These are phyloP conservation scores for Chelon auratus DNA, from an alignment of 2,797 vertebrate species.

Conservation along the genomic window DNA sequence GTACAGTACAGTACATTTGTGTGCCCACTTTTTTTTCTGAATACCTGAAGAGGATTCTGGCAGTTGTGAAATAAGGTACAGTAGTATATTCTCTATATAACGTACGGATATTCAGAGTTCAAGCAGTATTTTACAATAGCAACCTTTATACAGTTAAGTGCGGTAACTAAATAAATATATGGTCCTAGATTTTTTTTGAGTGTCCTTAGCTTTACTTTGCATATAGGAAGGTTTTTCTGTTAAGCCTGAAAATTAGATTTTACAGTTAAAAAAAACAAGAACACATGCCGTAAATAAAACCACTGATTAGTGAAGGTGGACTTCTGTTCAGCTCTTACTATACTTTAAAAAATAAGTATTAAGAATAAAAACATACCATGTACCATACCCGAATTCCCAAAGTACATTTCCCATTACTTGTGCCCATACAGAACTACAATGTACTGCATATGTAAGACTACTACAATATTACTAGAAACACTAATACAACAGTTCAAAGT, in stretches of 20 bases:
- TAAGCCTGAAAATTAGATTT: not conserved
- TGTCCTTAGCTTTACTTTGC: not conserved
- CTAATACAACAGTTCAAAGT: not conserved
- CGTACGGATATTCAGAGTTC: not conserved
- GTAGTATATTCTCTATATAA: not conserved
- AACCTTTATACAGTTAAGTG: not conserved
- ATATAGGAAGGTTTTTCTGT: not conserved
- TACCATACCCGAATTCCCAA: not conserved
- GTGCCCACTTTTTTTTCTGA: not conserved
- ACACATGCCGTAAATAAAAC: not conserved
- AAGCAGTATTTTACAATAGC: not conserved
- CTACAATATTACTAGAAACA: not conserved
- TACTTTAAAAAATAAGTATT: not conserved
- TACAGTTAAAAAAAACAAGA: not conserved
- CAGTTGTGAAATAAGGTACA: conserved; percentile 24
- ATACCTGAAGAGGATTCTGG: conserved; percentile 22
- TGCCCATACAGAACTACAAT: not conserved
- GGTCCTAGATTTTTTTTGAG: not conserved
- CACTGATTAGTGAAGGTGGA: not conserved
- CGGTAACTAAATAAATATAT: not conserved
- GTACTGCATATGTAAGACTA: not conserved
- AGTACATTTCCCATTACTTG: conserved; percentile 15
- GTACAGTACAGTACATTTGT: conserved; percentile 22
- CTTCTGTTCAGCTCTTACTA: not conserved
- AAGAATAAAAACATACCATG: not conserved